Conservation (phyloP, 2,888 invertebrate genomes). For the Drosophila macrothrix region DNA sequence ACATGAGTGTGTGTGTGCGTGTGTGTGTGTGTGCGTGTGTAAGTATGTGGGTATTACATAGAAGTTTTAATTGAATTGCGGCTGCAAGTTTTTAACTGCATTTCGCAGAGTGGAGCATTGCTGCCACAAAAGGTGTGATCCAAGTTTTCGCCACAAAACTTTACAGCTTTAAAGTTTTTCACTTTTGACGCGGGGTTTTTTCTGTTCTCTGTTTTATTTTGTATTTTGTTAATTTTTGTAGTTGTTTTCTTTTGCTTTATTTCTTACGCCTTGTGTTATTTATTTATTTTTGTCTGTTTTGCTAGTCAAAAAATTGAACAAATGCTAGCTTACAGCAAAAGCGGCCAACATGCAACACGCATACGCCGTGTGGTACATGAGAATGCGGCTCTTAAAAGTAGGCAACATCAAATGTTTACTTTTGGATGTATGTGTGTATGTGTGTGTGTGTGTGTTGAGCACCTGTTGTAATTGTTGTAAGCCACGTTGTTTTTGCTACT, state of each 20-base stretch:
- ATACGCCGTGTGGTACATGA: slow-evolving; percentile 19
- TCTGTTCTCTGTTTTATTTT: slow-evolving; percentile 11
- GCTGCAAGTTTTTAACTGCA: slow-evolving; percentile 78
- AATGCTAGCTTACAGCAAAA: slow-evolving; percentile 24
- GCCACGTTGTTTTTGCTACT: slow-evolving; percentile 37
- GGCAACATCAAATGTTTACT: slow-evolving; percentile 56
- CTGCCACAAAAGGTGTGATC: slow-evolving; percentile 61
- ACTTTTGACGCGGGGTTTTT: slow-evolving; percentile 53
- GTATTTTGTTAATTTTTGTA: slow-evolving; percentile 10
- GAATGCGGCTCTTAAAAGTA: slow-evolving; percentile 45
- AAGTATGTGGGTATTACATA: slow-evolving; percentile 49
- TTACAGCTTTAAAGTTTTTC: slow-evolving; percentile 66
- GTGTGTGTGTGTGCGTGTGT: slow-evolving; percentile 7
- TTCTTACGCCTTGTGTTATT: background rate
- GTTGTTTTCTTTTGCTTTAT: background rate
- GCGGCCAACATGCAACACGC: slow-evolving; percentile 12
- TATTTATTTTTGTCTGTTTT: no score
- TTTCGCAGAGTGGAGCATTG: slow-evolving; percentile 37
- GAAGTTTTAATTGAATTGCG: slow-evolving; percentile 80
- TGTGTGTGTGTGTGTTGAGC: slow-evolving; percentile 57
- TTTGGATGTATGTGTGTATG: slow-evolving; percentile 10
- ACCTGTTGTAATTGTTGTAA: slow-evolving; percentile 68
- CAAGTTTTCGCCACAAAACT: slow-evolving; percentile 60
- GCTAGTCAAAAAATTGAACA: slow-evolving; percentile 29
- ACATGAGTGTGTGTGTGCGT: background rate